These are phyloP conservation scores for Drosophila prosaltans DNA, from an alignment of 1,140 invertebrate genomes.

Conservation along the genomic window DNA sequence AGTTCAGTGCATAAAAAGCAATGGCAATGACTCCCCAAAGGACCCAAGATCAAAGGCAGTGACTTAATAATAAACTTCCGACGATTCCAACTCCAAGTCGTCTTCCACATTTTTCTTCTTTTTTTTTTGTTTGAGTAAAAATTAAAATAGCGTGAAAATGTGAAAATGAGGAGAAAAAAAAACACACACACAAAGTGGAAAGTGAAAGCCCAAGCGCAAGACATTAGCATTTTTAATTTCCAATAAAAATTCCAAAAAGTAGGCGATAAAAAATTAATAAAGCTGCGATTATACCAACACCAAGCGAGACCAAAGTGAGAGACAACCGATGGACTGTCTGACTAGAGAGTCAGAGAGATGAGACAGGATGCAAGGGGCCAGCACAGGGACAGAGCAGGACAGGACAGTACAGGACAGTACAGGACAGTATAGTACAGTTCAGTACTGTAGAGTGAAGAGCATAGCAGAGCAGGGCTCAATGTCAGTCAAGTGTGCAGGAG, in stretches of 20 bases:
- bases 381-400: background rate
- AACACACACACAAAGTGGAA: background rate
- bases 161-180: conserved; percentile 10
- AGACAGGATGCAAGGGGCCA: conserved; percentile 29
- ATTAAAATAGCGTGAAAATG: conserved; percentile 63
- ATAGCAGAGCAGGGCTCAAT: conserved; percentile 51
- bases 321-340: conserved; percentile 16
- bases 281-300: conserved; percentile 76
- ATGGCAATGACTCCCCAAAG: conserved; percentile 28
- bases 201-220: conserved; percentile 28
- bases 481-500: conserved; percentile 52
- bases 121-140: conserved; percentile 57
- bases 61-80: conserved; percentile 49
- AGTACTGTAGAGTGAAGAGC: background rate
- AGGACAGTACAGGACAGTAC: background rate
- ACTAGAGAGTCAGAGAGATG: conserved; percentile 36
- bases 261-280: conserved; percentile 82
- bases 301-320: conserved; percentile 13
- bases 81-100: background rate
- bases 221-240: conserved; percentile 82
- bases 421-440: background rate
- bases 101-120: conserved; percentile 23
- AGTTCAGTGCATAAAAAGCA: conserved; percentile 56
- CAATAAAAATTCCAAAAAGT: conserved; percentile 81
- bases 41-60: conserved; percentile 62